Base-by-base conservation (phyloP, 1,140 invertebrate genomes). In the Camponotus pennsylvanicus region DNA sequence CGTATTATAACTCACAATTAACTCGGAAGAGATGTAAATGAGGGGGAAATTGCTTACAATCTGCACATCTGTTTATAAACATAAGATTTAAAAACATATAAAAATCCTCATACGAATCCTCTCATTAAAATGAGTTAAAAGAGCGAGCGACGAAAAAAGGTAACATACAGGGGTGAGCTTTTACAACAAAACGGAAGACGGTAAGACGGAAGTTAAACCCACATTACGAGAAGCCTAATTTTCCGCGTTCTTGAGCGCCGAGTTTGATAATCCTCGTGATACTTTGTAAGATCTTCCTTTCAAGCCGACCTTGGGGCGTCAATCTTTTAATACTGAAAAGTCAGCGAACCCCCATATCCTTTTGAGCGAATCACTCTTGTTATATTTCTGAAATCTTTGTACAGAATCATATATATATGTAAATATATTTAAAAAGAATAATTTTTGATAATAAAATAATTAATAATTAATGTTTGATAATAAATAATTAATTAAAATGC, bases 221-320 rank as follows among this genome's bases (percentile, higher is more conserved):
- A 85, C 57, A 77, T 77, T 82, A 61, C 70, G 78, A 85, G 73
- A 87, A 79, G 84, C 78, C 78, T 86, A 93, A 93, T 92, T 92
- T 92, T 92, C 90, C 90, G 86, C 86, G 77, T 92, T 92, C 91
- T 93, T 92, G 88, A 93, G 61, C 89, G 71, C 61, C 77, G 64
- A 92, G 92, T 92, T 92, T 88, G 80, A 92, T 92, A 93, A 93
- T 93, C 87, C 88, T 87, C 69, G 67, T 80, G 86, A 92, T 91
- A 92, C 87, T 91, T 88, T 90, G 86, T 89, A 55, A 86, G 86
- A 90, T 83, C 86, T 88, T 79, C 86, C 87, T 87, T 86, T 88
- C 87, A 67, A 78, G 40, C 3, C 82, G 75, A 83, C 73, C 84
- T 61, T 85, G 59, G 57, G 70, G 61, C 42, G 34, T 42, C 61